phyloP scores from a whole-genome alignment of 2,888 invertebrate genomes.

The Autographa pulchrina region DNA sequence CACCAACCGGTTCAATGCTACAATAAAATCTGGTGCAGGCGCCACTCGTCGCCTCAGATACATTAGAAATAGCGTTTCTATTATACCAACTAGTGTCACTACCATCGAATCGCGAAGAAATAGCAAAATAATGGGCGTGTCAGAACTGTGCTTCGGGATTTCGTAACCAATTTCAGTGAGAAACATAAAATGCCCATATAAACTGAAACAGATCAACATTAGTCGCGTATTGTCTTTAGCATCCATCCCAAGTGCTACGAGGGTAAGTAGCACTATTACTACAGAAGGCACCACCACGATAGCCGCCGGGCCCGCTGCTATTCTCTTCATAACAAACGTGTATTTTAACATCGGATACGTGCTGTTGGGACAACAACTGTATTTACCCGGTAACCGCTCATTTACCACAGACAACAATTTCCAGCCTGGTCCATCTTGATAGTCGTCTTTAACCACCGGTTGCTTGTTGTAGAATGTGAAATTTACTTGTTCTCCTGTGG shows the following conservation, averaged over 20 bases:
- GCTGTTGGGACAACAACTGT: conserved; percentile 87
- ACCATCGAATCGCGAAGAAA: conserved; percentile 85
- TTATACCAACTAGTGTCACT: conserved; percentile 75
- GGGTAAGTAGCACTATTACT: conserved; percentile 88
- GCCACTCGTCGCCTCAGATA: conserved; percentile 69
- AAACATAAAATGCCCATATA: conserved; percentile 90
- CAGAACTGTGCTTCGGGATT: conserved; percentile 90
- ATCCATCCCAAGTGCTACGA: conserved; percentile 89
- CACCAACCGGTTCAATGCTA: conserved; percentile 72
- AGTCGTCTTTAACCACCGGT: conserved; percentile 82
- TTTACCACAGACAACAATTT: conserved; percentile 81
- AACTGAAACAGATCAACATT: conserved; percentile 88
- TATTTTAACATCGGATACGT: conserved; percentile 90
- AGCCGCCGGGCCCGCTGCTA: conserved; percentile 88
- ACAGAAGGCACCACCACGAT: conserved; percentile 88
- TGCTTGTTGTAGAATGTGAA: conserved; percentile 76
- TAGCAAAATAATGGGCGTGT: conserved; percentile 88
- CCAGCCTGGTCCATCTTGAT: conserved; percentile 90
- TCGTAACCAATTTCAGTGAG: conserved; percentile 90
- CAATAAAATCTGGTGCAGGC: conserved; percentile 78
- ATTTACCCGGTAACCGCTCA: conserved; percentile 84
- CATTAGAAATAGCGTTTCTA: conserved; percentile 80
- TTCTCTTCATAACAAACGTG: conserved; percentile 88
- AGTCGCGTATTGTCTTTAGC: conserved; percentile 89
- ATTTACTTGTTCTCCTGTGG: conserved; percentile 91